Evolutionary conservation across 2,888 invertebrate genomes (phyloP), one percentile per base, ranked within the genome.

Genomic region (Thymelicus lineola): DNA sequence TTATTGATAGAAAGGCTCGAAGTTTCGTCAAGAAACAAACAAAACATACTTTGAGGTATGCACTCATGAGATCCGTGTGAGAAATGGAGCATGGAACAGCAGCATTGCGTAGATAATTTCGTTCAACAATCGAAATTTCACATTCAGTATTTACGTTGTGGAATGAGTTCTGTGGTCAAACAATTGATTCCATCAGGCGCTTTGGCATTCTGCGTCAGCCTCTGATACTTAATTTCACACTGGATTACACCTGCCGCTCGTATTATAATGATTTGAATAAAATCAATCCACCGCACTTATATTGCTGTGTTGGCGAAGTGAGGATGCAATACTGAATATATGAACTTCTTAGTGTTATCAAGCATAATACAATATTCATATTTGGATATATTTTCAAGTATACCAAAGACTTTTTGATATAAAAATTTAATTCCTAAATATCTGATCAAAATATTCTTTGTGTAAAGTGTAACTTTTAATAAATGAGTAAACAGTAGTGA

Each of bases 91-190:
- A 75, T 70, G 61, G 70, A 68, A 38, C 68, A 74, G 74, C 72
- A 73, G 9, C 57, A 70, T 79, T 79, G 76, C 79, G 79, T 75
- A 74, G 73, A 68, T 64, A 74, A 74, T 77, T 80, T 78, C 73
- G 68, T 79, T 75, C 73, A 79, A 80, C 84, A 84, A 84, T 86
- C 82, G 81, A 83, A 85, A 86, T 88, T 87, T 86, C 86, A 84
- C 83, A 83, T 81, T 80, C 78, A 69, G 58, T 82, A 78, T 82
- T 82, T 84, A 82, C 80, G 78, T 77, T 77, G 78, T 83, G 84
- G 86, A 92, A 92, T 92, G 86, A 91, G 88, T 87, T 91, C 86
- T 91, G 92, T 86, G 91, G 91, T 91, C 86, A 87, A 89, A 91
- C 89, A 91, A 92, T 90, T 80, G 86, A 76, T 71, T 77, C 71